A percentile compares a stretch with the other conserved stretches of the same genome.
phyloP scores from a whole-genome alignment of 2,888 invertebrate genomes.

The Drosophila nr. perissopoda region DNA sequence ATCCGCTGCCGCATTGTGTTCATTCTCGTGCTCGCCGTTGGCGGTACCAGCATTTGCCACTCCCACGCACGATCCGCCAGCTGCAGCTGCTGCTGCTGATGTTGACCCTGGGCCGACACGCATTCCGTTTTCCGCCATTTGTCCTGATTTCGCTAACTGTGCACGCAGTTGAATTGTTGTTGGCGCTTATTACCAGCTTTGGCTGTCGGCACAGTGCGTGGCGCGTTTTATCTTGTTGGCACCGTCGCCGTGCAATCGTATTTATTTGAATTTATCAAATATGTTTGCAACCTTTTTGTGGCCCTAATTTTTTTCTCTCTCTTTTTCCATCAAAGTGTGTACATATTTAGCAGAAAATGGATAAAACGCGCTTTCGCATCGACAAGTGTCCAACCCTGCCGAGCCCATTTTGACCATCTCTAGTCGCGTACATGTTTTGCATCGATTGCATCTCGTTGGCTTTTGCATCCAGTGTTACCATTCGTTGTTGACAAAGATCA shows the following conservation, averaged over 20 bases:
- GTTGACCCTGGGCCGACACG: constrained; percentile 77
- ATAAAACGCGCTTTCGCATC: constrained; percentile 56
- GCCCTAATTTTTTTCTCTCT: constrained; percentile 74
- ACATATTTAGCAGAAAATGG: constrained; percentile 55
- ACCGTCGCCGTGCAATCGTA: constrained; percentile 60
- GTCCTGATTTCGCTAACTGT: constrained; percentile 57
- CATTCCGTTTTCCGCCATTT: constrained; percentile 83
- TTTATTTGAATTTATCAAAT: constrained; percentile 70
- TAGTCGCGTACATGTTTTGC: constrained; percentile 4
- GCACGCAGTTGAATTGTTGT: constrained; percentile 52
- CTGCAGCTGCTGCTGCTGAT: constrained; percentile 47
- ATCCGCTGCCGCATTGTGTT: constrained; percentile 72
- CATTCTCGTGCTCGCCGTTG: constrained; percentile 81
- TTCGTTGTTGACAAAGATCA: neutral
- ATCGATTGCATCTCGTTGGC: constrained; percentile 13
- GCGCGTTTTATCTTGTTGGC: constrained; percentile 59
- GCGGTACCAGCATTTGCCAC: constrained; percentile 53
- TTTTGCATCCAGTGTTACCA: neutral
- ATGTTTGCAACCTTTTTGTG: constrained; percentile 76
- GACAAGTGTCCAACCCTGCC: constrained; percentile 46
- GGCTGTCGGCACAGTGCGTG: constrained; percentile 54
- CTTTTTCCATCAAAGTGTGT: constrained; percentile 71
- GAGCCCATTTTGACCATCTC: constrained; percentile 42
- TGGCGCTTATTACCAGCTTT: constrained; percentile 56
- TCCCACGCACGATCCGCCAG: constrained; percentile 14